Evolutionary conservation across 2,113 vertebrate species (phyloP), one percentile per base, ranked within the genome.

Genomic region (Pedetes capensis): DNA sequence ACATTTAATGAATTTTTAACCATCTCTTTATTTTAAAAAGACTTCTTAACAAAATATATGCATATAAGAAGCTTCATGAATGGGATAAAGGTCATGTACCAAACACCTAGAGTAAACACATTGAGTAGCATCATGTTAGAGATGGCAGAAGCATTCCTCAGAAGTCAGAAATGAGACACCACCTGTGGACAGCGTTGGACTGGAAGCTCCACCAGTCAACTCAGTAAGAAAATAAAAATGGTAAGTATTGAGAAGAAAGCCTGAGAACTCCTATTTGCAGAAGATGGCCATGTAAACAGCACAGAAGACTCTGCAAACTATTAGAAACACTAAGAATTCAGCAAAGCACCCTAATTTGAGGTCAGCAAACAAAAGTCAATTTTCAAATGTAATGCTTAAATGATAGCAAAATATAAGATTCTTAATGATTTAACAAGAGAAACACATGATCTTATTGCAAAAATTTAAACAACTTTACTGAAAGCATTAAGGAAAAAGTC

Each of bases 351-450:
- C 71, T 39, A 90, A 92, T 57, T 68, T 71, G 81, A 85, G 27
- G 17, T 76, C 44, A 69, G 66, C 14, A 82, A 79, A 94, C 25
- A 94, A 78, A 93, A 79, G 39, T 61, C 12, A 91, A 25, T 27
- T 94, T 95, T 83, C 68, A 86, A 94, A 81, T 34, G 13, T 49
- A 91, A 86, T 55, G 68, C 64, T 59, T 61, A 85, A 69, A 37
- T 57, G 14, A 74, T 10, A 57, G 51, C 49, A 61, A 92, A 79
- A 76, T 59, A 63, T 51, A 80, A 85, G 49, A 71, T 63, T 83
- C 8, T 75, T 83, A 72, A 37, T 83, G 87, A 91, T 78, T 57
- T 57, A 90, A 63, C 32, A 78, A 74, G 86, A 88, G 20, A 78
- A 76, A 93, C 2, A 10, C 0, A 68, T 22, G 25, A 76, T 47